Conservation (phyloP, 2,797 vertebrate species). For the Peromyscus melanophrys region DNA sequence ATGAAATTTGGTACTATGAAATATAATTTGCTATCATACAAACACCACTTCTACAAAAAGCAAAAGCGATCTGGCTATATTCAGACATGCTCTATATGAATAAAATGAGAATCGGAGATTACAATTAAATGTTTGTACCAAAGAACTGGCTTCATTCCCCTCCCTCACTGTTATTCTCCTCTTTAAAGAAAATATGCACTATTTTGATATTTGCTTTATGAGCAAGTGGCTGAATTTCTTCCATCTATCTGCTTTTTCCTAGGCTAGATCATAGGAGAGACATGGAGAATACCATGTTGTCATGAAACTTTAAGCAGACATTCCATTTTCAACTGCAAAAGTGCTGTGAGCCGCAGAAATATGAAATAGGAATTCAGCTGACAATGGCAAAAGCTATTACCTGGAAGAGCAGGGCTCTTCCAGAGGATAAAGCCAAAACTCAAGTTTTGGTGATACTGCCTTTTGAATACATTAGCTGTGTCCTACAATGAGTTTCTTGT, state of each 20-base stretch:
- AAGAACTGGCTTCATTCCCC: not conserved
- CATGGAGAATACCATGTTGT: not conserved
- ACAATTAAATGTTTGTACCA: constrained; percentile 79
- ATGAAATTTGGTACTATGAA: constrained; percentile 62
- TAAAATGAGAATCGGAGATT: constrained; percentile 86
- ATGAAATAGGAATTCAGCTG: too few species aligned
- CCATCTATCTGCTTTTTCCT: not conserved
- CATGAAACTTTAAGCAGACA: not conserved
- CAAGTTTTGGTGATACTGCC: too few species aligned
- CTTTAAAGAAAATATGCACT: not conserved
- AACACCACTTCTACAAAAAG: constrained; percentile 96
- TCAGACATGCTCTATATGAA: constrained; percentile 94
- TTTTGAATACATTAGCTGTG: too few species aligned
- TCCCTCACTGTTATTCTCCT: not conserved
- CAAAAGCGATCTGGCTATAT: constrained; percentile 95
- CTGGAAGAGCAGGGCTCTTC: too few species aligned
- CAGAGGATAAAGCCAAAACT: too few species aligned
- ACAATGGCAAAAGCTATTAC: too few species aligned
- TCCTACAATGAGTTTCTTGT: too few species aligned
- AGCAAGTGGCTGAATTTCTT: not conserved
- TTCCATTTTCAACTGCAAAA: not conserved
- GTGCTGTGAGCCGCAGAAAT: too few species aligned
- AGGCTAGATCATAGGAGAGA: not conserved
- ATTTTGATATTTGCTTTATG: not conserved
- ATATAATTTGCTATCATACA: constrained; percentile 92